phyloP scores from a whole-genome alignment of 2,797 vertebrate species.

The Xyrichtys novacula region DNA sequence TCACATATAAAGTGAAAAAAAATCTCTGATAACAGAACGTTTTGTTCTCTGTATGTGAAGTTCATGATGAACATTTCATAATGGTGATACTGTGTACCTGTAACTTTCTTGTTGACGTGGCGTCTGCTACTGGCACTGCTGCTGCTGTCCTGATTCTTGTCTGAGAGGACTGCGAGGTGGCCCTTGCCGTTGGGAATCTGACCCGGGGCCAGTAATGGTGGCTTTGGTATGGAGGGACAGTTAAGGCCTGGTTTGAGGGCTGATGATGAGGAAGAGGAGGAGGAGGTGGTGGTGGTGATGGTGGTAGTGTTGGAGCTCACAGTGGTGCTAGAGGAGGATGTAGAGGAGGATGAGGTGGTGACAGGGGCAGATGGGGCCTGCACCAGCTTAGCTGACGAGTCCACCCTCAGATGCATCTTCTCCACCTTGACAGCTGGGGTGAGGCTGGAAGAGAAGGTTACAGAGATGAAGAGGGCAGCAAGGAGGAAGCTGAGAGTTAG shows the following conservation, averaged over 20 bases:
- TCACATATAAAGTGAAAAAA: conserved; percentile 17
- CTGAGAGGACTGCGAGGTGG: conserved; percentile 89
- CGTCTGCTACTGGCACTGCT: conserved; percentile 92
- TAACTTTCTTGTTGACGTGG: conserved; percentile 94
- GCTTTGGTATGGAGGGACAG: conserved; percentile 99
- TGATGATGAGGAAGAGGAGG: conserved; percentile 74
- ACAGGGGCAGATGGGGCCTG: conserved; percentile 89
- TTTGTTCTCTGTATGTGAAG: not conserved
- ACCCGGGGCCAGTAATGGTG: conserved; percentile 94
- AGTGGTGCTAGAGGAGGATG: conserved; percentile 86
- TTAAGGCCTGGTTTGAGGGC: conserved; percentile 99
- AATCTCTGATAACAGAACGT: not conserved
- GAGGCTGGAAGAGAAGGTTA: conserved; percentile 86
- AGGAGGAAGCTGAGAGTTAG: conserved; percentile 72
- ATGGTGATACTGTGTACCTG: conserved; percentile 84
- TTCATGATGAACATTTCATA: too few species aligned
- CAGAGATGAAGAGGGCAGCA: conserved; percentile 70
- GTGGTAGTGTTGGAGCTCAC: conserved; percentile 85
- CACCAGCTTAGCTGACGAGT: conserved; percentile 90
- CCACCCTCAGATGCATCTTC: conserved; percentile 94
- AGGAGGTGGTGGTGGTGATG: conserved; percentile 76
- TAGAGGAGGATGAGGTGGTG: conserved; percentile 77
- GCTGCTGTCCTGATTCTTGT: conserved; percentile 89
- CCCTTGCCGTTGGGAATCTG: conserved; percentile 99
- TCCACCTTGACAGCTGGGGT: conserved; percentile 96